These are phyloP conservation scores for Cephonodes hylas DNA, from an alignment of 2,888 invertebrate genomes.

Conservation along the genomic window DNA sequence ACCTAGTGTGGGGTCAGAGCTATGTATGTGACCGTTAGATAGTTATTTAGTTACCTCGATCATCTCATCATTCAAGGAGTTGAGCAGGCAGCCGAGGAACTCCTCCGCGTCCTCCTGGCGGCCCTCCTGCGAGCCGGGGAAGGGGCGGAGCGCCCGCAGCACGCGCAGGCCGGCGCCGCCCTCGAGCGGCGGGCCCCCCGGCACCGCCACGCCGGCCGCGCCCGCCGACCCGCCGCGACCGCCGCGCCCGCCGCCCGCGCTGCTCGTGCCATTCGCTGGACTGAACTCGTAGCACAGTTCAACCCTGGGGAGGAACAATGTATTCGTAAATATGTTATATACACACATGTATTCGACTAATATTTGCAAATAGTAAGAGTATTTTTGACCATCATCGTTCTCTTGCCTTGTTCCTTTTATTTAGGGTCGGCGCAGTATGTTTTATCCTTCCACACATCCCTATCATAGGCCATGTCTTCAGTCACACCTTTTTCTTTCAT, in stretches of 20 bases:
- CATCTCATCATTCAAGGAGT: slow-evolving; percentile 98
- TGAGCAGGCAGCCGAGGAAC: slow-evolving; percentile 95
- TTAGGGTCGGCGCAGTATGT: no score
- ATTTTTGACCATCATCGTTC: no score
- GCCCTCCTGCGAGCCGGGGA: slow-evolving; percentile 86
- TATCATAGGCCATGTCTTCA: no score
- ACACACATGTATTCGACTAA: no score
- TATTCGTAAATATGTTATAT: not conserved
- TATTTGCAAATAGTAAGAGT: no score
- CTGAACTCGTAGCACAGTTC: slow-evolving; percentile 90
- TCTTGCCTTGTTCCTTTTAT: no score
- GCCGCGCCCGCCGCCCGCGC: slow-evolving; percentile 45
- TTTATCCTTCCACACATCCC: no score
- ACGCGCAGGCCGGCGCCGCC: slow-evolving; percentile 93
- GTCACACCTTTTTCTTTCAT: no score
- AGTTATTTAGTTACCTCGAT: slow-evolving; percentile 89
- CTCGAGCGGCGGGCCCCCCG: slow-evolving; percentile 92
- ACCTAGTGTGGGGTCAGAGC: no score
- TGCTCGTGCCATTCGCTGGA: slow-evolving; percentile 67
- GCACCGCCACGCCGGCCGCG: slow-evolving; percentile 52
- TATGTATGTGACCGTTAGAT: not conserved
- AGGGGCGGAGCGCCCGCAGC: slow-evolving; percentile 87
- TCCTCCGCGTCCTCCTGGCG: slow-evolving; percentile 99
- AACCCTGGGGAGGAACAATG: slow-evolving; percentile 77
- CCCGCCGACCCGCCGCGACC: slow-evolving; percentile 36